Base-by-base conservation (phyloP, 1,140 invertebrate genomes). In the Pogonognathellus flavescens region DNA sequence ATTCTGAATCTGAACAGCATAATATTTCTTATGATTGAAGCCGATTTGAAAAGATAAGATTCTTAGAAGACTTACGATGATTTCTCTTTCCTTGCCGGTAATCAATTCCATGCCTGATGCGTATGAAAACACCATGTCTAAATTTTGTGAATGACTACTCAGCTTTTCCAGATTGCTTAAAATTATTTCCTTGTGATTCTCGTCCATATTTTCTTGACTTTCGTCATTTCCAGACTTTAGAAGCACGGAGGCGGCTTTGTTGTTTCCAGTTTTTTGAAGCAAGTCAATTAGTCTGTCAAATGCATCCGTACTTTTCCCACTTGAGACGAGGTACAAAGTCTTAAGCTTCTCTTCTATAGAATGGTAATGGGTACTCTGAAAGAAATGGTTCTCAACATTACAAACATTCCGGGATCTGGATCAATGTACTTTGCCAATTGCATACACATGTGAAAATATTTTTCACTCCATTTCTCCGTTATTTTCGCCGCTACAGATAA, bases 81-180 rank as follows among this genome's bases (percentile, higher is more conserved):
- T 52, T 57, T 85, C 84, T 49, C 84, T 52, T 20, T 85, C 84
- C 18, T 81, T 85, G 57, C 76, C 84, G 66, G 76, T 62, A 25
- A 85, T 85, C 10, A 85, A 59, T 25, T 80, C 84, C 10, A 85
- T 49, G 11, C 84, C 84, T 22, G 84, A 85, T 7, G 84, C 55
- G 25, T 81, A 85, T 31, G 55, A 52, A 13, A 85, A 80, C 14
- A 85, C 80, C 76, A 85, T 31, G 11, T 25, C 41, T 22, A 85
- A 25, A 41, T 85, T 85, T 31, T 8, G 62, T 6, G 84, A 66
- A 18, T 85, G 84, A 25, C 76, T 81, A 22, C 84, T 53, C 41
- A 85, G 49, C 16, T 80, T 76, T 10, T 82, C 84, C 11, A 85
- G 18, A 49, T 82, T 85, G 20, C 59, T 50, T 9, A 66, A 18